A percentile compares a stretch with the other conserved stretches of the same genome.
phyloP scores from a whole-genome alignment of 1,140 invertebrate genomes.

The Augochlora pura region DNA sequence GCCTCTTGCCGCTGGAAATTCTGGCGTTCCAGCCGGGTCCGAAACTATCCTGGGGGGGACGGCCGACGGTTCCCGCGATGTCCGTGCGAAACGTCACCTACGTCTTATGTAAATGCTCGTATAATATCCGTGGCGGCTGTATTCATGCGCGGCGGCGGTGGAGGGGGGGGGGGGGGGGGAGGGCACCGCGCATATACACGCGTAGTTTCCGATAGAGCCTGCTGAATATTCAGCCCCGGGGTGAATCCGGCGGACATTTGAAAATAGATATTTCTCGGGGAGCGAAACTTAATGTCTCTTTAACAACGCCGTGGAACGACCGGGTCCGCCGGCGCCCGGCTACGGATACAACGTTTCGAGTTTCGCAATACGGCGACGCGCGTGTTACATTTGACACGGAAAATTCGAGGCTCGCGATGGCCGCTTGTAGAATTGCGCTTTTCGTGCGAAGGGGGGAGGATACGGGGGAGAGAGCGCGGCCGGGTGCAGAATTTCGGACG shows the following conservation, averaged over 20 bases:
- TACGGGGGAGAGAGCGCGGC: too few species aligned
- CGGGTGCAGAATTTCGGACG: too few species aligned
- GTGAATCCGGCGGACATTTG: conserved; percentile 12
- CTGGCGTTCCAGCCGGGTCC: not conserved
- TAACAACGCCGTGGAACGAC: not conserved
- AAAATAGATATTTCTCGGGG: conserved; percentile 25
- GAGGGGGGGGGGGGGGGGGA: too few species aligned
- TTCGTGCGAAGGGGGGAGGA: too few species aligned
- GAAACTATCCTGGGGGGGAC: not conserved
- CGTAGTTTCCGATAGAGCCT: conserved; percentile 6
- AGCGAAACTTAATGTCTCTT: conserved; percentile 29
- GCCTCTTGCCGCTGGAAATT: conserved; percentile 22
- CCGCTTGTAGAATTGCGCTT: too few species aligned
- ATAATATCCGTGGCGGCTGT: conserved; percentile 30
- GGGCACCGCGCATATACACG: too few species aligned
- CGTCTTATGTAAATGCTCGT: conserved; percentile 38
- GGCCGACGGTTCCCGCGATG: conserved; percentile 17
- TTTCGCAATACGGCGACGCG: not conserved
- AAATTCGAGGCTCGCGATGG: not conserved
- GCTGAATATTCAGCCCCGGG: conserved; percentile 38
- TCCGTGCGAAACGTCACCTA: conserved; percentile 37
- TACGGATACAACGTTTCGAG: not conserved
- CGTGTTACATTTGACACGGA: not conserved
- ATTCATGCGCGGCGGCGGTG: conserved; percentile 21
- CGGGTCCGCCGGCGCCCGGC: not conserved